Evolutionary conservation across 2,113 vertebrate genomes (phyloP), one percentile per base, ranked within the genome.

Genomic region (Pica pica): DNA sequence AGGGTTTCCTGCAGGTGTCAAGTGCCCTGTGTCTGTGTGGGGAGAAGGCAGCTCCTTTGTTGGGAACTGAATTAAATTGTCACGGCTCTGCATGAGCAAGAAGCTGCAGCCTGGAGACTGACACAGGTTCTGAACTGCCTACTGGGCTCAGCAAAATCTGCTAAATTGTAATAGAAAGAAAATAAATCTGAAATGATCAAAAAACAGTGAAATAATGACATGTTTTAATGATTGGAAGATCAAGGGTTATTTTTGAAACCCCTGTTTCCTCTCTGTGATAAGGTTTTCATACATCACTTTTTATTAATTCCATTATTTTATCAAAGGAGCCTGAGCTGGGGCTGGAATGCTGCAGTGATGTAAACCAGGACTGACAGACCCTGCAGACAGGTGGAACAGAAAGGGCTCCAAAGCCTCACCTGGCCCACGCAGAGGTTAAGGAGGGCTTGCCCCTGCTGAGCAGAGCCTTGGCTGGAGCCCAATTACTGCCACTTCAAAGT

Each of bases 1-100:
- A 83, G 47, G 31, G 74, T 78, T 41, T 61, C 53, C 52, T 80
- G 79, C 68, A 70, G 55, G 49, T 79, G 83, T 42, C 35, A 4
- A 42, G 50, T 61, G 16, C 50, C 82, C 69, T 17, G 19, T 47
- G 78, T 56, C 69, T 70, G 76, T 17, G 49, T 31, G 27, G 87
- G 37, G 81, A 79, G 55, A 35, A 83, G 69, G 82, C 87, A 84
- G 89, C 46, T 65, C 44, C 18, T 69, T 85, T 79, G 30, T 13
- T 59, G 87, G 74, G 82, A 83, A 7, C 59, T 37, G 77, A 90
- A 80, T 80, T 83, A 19, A 67, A 65, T 47, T 93, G 74, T 79
- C 55, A 20, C 20, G 27, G 65, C 35, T 47, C 91, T 55, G 91
- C 81, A 21, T 6, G 89, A 78, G 57, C 67, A 15, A 52, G 79